Evolutionary conservation across 1,140 invertebrate genomes (phyloP).

Genomic region (Euura saliciscinereae): DNA sequence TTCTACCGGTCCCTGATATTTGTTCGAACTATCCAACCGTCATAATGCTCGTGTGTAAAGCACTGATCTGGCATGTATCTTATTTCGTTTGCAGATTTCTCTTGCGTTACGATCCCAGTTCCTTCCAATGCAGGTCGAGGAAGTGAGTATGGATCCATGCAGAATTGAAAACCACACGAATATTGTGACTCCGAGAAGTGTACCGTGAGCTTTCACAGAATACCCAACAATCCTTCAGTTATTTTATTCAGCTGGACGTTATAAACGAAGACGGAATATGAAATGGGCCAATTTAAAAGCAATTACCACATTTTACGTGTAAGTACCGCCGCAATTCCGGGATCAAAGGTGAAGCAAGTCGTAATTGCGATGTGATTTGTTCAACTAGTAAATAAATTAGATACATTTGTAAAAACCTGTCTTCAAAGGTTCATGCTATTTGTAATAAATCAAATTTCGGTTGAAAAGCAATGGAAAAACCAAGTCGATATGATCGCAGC

Average conservation of each 20-base stretch:
- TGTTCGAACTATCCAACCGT: conserved; percentile 4
- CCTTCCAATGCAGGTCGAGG: too few relatives aligned
- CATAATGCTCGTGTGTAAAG: background rate
- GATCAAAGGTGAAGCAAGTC: background rate
- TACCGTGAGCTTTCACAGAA: too few relatives aligned
- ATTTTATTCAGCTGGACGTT: background rate
- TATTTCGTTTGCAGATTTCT: background rate
- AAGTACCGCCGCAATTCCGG: background rate
- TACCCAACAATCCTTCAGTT: too few relatives aligned
- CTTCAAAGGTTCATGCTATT: too few relatives aligned
- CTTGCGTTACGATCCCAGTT: too few relatives aligned
- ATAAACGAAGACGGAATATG: background rate
- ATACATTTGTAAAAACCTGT: too few relatives aligned
- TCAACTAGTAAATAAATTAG: background rate
- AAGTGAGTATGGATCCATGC: too few relatives aligned
- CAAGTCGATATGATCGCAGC: background rate
- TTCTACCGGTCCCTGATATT: background rate
- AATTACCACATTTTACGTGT: background rate
- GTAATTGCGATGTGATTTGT: background rate
- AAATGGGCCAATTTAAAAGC: background rate
- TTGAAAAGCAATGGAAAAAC: background rate
- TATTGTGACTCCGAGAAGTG: too few relatives aligned
- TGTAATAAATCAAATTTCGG: background rate
- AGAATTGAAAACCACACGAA: too few relatives aligned
- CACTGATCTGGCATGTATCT: background rate